Base-by-base conservation (phyloP, 2,888 invertebrate genomes). In the Tanytarsus gracilentus region DNA sequence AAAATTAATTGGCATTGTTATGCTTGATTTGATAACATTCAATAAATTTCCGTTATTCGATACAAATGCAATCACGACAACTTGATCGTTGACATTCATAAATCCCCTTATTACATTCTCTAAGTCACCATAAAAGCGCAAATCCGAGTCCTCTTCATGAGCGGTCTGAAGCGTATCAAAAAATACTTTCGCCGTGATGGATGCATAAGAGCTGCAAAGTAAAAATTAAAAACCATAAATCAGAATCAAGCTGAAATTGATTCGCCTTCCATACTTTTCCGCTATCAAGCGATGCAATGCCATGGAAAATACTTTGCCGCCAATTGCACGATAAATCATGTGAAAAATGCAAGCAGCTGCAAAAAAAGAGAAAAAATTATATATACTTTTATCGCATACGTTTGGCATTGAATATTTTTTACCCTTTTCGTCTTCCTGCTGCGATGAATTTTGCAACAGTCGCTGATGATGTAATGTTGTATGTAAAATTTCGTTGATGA, bases 281-380 rank as follows among this genome's bases (percentile, higher is more conserved):
- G 8, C 30, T 36, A 52, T 52, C 7, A 52, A 52, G 6, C 21
- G 18, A 7, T n/a, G 53, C 21, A 53, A 18, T 16, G 53, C 30
- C 14, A 16, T 16, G 9, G 44, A 8, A 16, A 53, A 33, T 23
- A 21, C 33, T 53, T 53, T 30, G 2, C 25, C 14, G 11, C 23
- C 30, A 14, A 36, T 33, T 36, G 53, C 36, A 36, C 23, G 6
- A 36, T 53, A 53, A 53, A 53, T 53, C 53, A 53, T 53, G 29
- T 21, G 21, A 21, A 53, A 53, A 53, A 30, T 53, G 53, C 53
- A 33, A 53, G 36, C 53, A 53, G 36, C 36, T 53, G 53, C 16
- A 36, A 53, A 21, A 53, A 23, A 36, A 23, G n/a, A 4, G 30
- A 29, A 21, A n/a, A 30, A 30, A 21, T 18, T 21, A 18, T 4